Evolutionary conservation across 1,140 invertebrate species (phyloP).

Genomic region (Drosophila prosaltans): DNA sequence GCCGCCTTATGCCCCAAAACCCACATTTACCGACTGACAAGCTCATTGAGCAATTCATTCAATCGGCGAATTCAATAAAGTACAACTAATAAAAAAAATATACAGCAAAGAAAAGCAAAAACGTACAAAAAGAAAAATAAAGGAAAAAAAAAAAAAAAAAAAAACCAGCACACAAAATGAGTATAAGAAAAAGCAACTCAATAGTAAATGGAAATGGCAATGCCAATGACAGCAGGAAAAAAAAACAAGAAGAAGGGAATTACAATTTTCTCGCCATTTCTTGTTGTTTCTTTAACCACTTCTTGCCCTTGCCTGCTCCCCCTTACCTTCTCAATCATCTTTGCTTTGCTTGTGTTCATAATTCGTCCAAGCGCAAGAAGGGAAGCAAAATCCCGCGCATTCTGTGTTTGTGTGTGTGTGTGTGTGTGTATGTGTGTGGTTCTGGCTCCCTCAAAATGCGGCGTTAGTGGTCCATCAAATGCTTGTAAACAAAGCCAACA

Average conservation of each 20-base stretch:
- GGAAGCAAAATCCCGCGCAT: conserved; percentile 63
- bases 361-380: conserved; percentile 41
- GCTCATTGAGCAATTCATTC: conserved; percentile 78
- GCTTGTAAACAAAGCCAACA: conserved; percentile 78
- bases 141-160: conserved; percentile 11
- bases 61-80: conserved; percentile 79
- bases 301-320: conserved; percentile 3
- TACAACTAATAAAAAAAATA: conserved; percentile 78
- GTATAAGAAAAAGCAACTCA: conserved; percentile 11
- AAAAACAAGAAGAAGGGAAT: conserved; percentile 47
- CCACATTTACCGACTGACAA: conserved; percentile 42
- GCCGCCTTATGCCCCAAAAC: conserved; percentile 30
- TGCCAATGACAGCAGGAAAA: conserved; percentile 29
- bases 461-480: conserved; percentile 77
- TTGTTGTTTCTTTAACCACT: conserved; percentile 31
- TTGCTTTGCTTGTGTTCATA: conserved; percentile 44
- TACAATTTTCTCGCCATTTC: conserved; percentile 77
- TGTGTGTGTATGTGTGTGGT: conserved; percentile 27
- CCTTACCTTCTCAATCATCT: conserved; percentile 24
- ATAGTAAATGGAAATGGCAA: conserved; percentile 46
- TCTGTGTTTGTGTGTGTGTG: conserved; percentile 33
- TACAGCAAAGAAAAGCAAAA: conserved; percentile 22
- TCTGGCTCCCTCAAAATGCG: conserved; percentile 54
- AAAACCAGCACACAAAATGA: conserved; percentile 32
- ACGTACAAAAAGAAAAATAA: too few relatives aligned